phyloP scores from a whole-genome alignment of 2,113 vertebrate genomes.

The Odobenus rosmarus region DNA sequence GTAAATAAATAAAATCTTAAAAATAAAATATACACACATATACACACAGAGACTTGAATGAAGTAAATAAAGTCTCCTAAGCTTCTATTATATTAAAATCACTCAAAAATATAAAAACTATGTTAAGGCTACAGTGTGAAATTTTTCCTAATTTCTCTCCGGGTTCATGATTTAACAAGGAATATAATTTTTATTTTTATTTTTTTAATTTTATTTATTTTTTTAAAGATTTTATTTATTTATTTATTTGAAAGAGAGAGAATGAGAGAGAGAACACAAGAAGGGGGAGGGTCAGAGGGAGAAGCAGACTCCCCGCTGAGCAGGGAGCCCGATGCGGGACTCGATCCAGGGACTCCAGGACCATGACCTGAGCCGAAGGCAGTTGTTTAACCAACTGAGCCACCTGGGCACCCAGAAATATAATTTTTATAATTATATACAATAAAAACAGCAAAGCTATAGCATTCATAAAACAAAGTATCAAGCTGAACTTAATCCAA shows the following conservation, averaged over 20 bases:
- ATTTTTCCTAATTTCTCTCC: background rate
- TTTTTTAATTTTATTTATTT: too few species aligned
- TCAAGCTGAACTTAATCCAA: slow-evolving; percentile 8
- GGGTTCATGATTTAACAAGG: background rate
- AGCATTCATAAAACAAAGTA: background rate
- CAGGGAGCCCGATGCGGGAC: too few species aligned
- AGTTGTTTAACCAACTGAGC: too few species aligned
- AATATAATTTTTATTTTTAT: slow-evolving; percentile 10
- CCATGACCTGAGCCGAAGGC: too few species aligned
- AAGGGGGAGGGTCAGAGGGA: too few species aligned
- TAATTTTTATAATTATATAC: slow-evolving; percentile 11
- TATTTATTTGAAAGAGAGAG: too few species aligned
- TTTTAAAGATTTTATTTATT: too few species aligned
- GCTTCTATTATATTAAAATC: background rate
- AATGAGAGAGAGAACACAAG: too few species aligned
- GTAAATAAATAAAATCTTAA: background rate
- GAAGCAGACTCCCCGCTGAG: too few species aligned
- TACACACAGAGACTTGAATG: background rate
- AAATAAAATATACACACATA: background rate
- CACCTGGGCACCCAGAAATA: too few species aligned
- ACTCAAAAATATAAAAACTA: background rate
- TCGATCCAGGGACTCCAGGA: too few species aligned
- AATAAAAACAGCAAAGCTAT: background rate
- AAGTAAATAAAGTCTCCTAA: background rate
- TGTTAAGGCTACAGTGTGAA: background rate